Conservation (phyloP, 2,888 invertebrate species). For the Boloria euphrosyne region DNA sequence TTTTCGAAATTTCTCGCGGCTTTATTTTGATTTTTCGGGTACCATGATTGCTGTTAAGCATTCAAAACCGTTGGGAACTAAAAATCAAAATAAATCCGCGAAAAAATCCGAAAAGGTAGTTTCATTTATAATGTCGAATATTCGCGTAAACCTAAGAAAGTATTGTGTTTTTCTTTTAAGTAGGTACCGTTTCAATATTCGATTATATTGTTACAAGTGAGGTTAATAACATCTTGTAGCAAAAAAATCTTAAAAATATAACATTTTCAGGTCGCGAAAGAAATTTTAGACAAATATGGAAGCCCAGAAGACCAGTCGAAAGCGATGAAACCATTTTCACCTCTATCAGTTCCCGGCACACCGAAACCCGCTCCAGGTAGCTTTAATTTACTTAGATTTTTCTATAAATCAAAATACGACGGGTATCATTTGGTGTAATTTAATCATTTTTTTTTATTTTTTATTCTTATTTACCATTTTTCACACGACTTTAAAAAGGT, state of each 20-base stretch:
- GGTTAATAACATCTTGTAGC: neutral
- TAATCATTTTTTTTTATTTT: neutral
- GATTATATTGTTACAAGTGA: no score
- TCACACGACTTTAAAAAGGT: no score
- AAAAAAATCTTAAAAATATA: neutral
- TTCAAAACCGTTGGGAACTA: no score
- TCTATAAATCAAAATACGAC: slow-evolving; percentile 26
- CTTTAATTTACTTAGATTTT: slow-evolving; percentile 34
- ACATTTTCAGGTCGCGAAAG: slow-evolving; percentile 85
- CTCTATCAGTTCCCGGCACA: slow-evolving; percentile 59
- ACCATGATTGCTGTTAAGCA: no score
- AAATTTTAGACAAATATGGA: slow-evolving; percentile 93
- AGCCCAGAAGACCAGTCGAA: slow-evolving; percentile 65
- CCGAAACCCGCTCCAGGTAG: slow-evolving; percentile 67
- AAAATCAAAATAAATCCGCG: no score
- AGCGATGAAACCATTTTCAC: slow-evolving; percentile 64
- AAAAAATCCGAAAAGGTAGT: no score
- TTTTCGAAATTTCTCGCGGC: no score
- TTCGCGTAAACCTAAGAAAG: no score
- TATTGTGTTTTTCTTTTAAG: no score
- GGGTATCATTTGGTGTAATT: slow-evolving; percentile 32
- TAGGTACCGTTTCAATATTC: no score
- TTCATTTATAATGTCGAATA: no score
- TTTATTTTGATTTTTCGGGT: no score
- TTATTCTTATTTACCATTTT: neutral